These are phyloP conservation scores for Hydrochoerus hydrochaeris DNA, from an alignment of 2,113 vertebrate species.

Conservation along the genomic window DNA sequence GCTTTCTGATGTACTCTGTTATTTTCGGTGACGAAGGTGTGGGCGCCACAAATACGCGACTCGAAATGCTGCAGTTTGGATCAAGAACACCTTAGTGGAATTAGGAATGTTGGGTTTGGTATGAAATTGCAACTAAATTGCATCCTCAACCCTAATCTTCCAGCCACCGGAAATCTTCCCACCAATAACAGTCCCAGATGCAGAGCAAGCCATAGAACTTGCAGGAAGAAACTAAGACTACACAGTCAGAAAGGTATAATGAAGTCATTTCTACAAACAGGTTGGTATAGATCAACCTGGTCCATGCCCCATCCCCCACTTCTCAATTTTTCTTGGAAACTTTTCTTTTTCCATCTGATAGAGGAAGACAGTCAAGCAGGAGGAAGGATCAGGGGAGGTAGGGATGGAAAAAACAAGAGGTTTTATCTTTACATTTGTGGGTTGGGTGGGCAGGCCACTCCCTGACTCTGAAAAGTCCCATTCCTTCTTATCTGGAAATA, in stretches of 20 bases:
- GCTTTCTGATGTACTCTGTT: neutral
- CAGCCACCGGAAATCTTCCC: neutral
- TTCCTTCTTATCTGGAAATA: neutral
- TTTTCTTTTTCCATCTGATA: neutral
- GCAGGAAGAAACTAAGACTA: neutral
- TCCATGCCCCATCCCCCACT: neutral
- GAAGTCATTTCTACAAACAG: neutral
- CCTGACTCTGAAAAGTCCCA: neutral
- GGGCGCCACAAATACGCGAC: neutral
- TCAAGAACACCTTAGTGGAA: neutral
- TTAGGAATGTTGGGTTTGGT: neutral
- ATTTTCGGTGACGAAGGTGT: neutral
- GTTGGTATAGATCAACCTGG: neutral
- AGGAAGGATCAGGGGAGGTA: neutral
- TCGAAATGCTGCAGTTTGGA: neutral
- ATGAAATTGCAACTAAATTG: neutral
- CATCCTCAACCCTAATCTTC: neutral
- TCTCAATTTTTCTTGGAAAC: neutral
- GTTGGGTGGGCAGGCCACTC: neutral
- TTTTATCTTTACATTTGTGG: neutral
- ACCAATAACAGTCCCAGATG: neutral
- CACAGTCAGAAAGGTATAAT: neutral
- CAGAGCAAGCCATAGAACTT: neutral
- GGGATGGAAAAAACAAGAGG: neutral
- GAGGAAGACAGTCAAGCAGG: neutral